Conservation (phyloP, 2,888 invertebrate species). For the Morpho helenor region DNA sequence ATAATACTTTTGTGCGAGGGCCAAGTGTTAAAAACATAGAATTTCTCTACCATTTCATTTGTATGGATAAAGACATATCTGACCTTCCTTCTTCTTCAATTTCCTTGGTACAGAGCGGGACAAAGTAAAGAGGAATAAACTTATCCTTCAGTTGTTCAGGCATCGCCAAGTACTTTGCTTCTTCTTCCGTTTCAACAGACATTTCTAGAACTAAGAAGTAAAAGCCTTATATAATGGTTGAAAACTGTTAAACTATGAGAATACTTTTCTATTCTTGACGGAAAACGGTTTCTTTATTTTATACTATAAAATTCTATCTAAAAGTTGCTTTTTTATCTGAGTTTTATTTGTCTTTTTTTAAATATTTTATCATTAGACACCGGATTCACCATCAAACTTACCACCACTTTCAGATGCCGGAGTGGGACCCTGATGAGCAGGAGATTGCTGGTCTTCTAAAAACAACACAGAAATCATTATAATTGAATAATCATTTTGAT, state of each 20-base stretch:
- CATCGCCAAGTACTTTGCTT: constrained; percentile 43
- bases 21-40: too few relatives aligned
- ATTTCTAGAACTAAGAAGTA: constrained; percentile 41
- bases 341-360: too few relatives aligned
- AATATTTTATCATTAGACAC: too few relatives aligned
- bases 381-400: constrained; percentile 31
- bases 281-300: too few relatives aligned
- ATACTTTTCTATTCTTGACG: too few relatives aligned
- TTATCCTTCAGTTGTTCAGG: constrained; percentile 61
- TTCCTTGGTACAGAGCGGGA: constrained; percentile 54
- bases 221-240: too few relatives aligned
- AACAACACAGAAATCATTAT: background rate
- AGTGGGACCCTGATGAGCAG: constrained; percentile 43
- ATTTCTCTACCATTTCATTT: too few relatives aligned
- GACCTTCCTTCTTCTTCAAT: constrained; percentile 43
- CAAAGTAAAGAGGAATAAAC: constrained; percentile 51
- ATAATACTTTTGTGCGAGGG: too few relatives aligned
- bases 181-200: constrained; percentile 49
- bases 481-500: background rate
- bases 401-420: constrained; percentile 51
- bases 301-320: too few relatives aligned
- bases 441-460: constrained; percentile 25
- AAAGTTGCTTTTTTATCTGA: too few relatives aligned
- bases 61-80: constrained; percentile 3
- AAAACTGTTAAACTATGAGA: too few relatives aligned